Conservation (phyloP, 2,113 vertebrate species). For the Scolopax mira region DNA sequence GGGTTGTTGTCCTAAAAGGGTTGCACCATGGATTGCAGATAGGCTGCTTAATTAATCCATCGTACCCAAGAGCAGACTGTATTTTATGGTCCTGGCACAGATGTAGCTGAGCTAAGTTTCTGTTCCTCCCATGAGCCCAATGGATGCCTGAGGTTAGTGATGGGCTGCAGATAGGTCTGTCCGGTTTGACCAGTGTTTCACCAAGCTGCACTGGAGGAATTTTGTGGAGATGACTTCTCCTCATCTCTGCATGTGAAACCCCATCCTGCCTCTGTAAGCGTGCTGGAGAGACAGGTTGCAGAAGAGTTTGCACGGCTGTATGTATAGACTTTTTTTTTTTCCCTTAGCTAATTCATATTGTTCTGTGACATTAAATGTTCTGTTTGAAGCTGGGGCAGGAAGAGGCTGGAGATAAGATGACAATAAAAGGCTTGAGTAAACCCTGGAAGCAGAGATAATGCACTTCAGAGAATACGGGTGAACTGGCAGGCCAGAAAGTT, state of each 20-base stretch:
- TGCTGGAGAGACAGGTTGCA: not conserved
- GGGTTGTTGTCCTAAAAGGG: rapidly evolving
- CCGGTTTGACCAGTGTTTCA: not conserved
- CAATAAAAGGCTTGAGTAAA: constrained; percentile 2
- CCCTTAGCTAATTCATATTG: not conserved
- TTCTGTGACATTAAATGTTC: not conserved
- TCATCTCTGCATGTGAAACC: not conserved
- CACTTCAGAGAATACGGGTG: not conserved
- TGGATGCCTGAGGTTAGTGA: not conserved
- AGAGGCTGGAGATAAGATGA: constrained; percentile 28
- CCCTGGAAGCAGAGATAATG: not conserved
- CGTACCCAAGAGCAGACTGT: rapidly evolving
- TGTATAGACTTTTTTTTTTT: not conserved
- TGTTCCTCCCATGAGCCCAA: not conserved
- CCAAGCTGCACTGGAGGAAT: not conserved
- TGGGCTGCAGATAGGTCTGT: not conserved
- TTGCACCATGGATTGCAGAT: not conserved
- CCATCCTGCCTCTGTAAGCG: not conserved
- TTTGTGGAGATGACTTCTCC: not conserved
- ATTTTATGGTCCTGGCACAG: not conserved
- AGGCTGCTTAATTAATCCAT: not conserved
- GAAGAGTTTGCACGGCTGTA: not conserved
- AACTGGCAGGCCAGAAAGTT: not conserved
- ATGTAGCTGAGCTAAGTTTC: not conserved
- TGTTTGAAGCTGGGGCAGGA: constrained; percentile 37